Evolutionary conservation across 1,140 invertebrate species (phyloP), one percentile per base, ranked within the genome.

Genomic region (Lethrus apterus): DNA sequence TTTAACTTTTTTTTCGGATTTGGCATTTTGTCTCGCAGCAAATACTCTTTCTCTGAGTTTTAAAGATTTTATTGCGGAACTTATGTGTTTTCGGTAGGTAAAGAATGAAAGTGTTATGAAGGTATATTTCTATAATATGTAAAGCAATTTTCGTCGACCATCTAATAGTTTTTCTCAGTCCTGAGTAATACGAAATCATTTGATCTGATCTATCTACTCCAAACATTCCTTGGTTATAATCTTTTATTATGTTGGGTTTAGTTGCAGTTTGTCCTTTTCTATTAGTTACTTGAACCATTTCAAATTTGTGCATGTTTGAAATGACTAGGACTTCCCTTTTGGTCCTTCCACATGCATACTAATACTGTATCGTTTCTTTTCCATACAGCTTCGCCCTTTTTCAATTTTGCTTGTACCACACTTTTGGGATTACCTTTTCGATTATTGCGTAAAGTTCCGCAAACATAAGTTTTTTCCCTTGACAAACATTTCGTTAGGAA

Each of bases 271-370:
- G 44, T 14, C 58, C 56, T 49, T 44, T 34, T 42, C 42, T 41
- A 29, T 57, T 59, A 17, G 3, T 13, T 9, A 50, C 38, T 31
- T 58, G 31, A 2, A 54, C 41, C 42, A 57, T 42, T 18, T 44
- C 33, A 11, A 51, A 34, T 10, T 51, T 43, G 41, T 47, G 26
- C n/a, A 30, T 31, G 13, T 57, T 60, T 7, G 57, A 55, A 35
- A 65, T 47, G 44, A 53, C 52, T 10, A 58, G 20, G 3, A 63
- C 58, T 41, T 56, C 51, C 9, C 57, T 46, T 21, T 58, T 61
- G n/a, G 44, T 68, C 60, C 26, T 51, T 55, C 63, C 63, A 65
- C 32, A 61, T 63, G 7, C 48, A 53, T 1, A 65, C 58, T 35
- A 58, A 55, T 10, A 60, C 53, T 2, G 57, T 44, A n/a, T 48